phyloP scores from a whole-genome alignment of 2,113 vertebrate species.

The Elgaria multicarinata region DNA sequence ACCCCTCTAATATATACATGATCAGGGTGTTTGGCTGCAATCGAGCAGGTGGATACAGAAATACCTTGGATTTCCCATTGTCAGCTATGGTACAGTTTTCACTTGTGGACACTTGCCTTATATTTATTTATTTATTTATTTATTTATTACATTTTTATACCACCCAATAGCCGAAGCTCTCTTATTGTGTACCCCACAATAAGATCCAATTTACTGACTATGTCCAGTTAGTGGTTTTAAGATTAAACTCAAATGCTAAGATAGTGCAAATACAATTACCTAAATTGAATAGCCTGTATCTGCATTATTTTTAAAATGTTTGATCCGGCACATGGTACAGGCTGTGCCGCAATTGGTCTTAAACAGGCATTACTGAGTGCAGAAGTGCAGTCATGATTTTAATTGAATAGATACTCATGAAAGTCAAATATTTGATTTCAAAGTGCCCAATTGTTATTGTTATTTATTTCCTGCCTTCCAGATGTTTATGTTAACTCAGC shows the following conservation, averaged over 20 bases:
- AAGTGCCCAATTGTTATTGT: not conserved
- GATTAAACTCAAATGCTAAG: not conserved
- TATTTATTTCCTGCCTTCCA: constrained; percentile 16
- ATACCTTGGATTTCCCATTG: no score
- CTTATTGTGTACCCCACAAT: not conserved
- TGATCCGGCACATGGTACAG: not conserved
- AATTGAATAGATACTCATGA: not conserved
- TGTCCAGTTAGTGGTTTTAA: not conserved
- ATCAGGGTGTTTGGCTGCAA: no score
- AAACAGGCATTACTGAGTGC: not conserved
- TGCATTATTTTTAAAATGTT: not conserved
- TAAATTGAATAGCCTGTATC: not conserved
- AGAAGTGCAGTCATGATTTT: not conserved
- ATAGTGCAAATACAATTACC: not conserved
- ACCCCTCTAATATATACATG: no score
- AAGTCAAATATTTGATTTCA: constrained; percentile 2
- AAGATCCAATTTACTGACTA: not conserved
- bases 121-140: no score
- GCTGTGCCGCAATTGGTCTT: not conserved
- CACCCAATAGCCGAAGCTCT: no score
- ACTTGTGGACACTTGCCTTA: no score
- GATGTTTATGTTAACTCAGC: not conserved
- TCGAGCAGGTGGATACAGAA: no score
- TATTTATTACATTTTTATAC: no score
- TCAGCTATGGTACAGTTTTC: no score